Base-by-base conservation (phyloP, 1,140 invertebrate genomes). In the Drosophila pseudoananassae region DNA sequence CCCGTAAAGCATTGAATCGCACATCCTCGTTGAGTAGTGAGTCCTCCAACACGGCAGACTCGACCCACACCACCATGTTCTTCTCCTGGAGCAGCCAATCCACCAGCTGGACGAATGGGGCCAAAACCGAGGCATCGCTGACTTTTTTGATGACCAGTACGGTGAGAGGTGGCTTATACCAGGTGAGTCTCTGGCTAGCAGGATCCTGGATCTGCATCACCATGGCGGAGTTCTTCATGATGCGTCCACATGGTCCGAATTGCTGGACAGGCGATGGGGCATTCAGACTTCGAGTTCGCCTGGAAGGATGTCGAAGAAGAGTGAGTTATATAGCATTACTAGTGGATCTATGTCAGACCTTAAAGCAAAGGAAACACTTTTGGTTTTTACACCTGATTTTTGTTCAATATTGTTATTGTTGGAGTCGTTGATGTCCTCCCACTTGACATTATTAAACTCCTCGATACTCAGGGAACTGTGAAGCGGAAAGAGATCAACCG, bases 151-250 rank as follows among this genome's bases (percentile, higher is more conserved):
- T 98, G 38, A 99, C 97, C 57, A 99, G 94, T 60, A 99, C 98
- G 2, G 97, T 97, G 20, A 98, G 93, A 1, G 98, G 98, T 31
- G 97, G 96, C 92, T 98, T 99, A 94, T 98, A 97, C 98, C 98
- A 99, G 10, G 97, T 98, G 76, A 99, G 93, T 77, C 98, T 94
- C 93, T 99, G 98, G 77, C 97, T 98, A 65, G 97, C 97, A 25
- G 98, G 98, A 93, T 99, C 98, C 92, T 99, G 98, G 84, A 99
- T 98, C 90, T 98, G 98, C 97, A 98, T 98, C 91, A 98, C 96
- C 96, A 98, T 97, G 14, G 97, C 96, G 2, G 97, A 97, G 92
- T 98, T 98, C 93, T 98, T 98, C 97, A 98, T 98, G 90, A 98
- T 98, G 69, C 97, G 95, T 61, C 97, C 97, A 93, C 97, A 98